Conservation (phyloP, 2,797 vertebrate species). For the Erithacus rubecula region DNA sequence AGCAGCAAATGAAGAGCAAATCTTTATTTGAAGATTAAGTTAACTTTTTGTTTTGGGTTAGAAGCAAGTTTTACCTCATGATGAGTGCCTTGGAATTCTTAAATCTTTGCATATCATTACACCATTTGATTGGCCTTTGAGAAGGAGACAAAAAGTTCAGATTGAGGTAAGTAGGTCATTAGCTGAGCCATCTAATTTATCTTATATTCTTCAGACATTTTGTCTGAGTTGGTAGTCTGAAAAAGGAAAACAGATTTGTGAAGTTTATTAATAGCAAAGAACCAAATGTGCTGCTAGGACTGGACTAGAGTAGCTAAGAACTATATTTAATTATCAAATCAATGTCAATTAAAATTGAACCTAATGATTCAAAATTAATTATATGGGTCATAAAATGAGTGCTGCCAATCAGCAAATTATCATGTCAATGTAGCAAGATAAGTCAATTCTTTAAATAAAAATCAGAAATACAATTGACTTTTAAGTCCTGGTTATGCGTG, state of each 20-base stretch:
- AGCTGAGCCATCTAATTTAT: background rate
- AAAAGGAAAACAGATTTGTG: background rate
- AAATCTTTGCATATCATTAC: background rate
- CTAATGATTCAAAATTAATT: conserved; percentile 12
- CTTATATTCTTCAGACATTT: background rate
- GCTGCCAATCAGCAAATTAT: background rate
- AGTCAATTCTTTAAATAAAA: conserved; percentile 28
- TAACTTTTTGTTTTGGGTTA: background rate
- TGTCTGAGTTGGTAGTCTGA: background rate
- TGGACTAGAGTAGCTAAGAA: background rate
- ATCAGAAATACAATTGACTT: background rate
- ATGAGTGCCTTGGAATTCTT: background rate
- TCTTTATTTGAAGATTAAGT: background rate
- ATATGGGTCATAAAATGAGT: conserved; percentile 14
- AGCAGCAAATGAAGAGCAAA: background rate
- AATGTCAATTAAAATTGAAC: conserved; percentile 43
- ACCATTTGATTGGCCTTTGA: background rate
- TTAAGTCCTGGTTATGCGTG: background rate
- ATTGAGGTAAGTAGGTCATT: background rate
- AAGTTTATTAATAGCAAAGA: background rate
- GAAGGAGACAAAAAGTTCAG: background rate
- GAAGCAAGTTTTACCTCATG: background rate
- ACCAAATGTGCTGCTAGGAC: background rate
- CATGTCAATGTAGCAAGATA: background rate
- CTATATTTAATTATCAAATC: conserved; percentile 38